These are phyloP conservation scores for Augiades crinisus DNA, from an alignment of 2,888 invertebrate genomes.

Conservation along the genomic window DNA sequence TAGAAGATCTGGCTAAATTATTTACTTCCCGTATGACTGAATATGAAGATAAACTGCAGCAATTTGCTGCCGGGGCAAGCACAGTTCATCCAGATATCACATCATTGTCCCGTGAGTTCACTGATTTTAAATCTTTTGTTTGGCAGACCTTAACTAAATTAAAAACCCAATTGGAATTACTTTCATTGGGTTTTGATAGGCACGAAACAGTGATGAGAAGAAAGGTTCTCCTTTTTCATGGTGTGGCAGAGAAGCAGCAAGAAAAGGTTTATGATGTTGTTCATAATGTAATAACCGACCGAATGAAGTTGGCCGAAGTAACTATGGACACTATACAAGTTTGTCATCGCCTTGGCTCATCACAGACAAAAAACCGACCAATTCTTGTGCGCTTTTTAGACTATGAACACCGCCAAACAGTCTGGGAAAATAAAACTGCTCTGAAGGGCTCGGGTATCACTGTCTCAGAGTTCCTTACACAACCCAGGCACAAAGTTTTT, in stretches of 20 bases:
- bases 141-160: neutral
- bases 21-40: neutral
- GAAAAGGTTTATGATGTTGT: neutral
- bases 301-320: neutral
- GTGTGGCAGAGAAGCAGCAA: neutral
- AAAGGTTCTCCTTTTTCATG: constrained; percentile 1
- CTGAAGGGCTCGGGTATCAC: too few relatives aligned
- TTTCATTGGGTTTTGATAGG: neutral
- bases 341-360: neutral
- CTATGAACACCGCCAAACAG: neutral
- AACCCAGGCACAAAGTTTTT: too few relatives aligned
- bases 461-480: neutral
- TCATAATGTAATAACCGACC: neutral
- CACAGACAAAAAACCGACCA: neutral
- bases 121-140: neutral
- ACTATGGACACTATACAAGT: neutral
- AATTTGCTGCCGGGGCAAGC: neutral
- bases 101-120: neutral
- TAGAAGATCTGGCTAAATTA: neutral
- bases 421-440: neutral
- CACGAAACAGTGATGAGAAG: too few relatives aligned
- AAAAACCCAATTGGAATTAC: neutral
- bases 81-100: neutral
- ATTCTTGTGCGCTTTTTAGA: neutral
- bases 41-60: neutral